A percentile compares a stretch with the other conserved stretches of the same genome.
phyloP scores from a whole-genome alignment of 2,113 vertebrate genomes.

The Penelope pileata region DNA sequence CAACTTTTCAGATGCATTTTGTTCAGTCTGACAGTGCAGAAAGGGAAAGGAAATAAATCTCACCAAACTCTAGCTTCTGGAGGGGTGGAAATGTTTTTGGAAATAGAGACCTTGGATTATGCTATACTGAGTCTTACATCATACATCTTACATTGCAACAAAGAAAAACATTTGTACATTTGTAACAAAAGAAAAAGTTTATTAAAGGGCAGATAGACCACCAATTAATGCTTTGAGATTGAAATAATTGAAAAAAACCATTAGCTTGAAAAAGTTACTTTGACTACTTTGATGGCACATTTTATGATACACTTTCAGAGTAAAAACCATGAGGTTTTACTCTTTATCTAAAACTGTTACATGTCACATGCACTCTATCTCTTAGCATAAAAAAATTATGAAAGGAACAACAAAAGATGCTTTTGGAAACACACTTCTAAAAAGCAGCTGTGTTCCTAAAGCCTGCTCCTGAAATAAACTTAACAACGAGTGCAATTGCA shows the following conservation, averaged over 20 bases:
- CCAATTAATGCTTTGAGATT: background rate
- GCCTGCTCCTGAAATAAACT: background rate
- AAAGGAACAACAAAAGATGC: background rate
- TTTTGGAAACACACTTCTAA: background rate
- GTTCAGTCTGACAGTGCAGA: background rate
- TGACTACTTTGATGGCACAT: background rate
- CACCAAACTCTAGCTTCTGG: background rate
- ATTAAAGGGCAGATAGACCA: background rate
- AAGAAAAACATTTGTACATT: no score
- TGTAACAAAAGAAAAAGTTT: no score
- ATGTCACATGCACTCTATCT: background rate
- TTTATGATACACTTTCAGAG: background rate
- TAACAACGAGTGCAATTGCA: background rate
- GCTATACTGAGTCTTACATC: background rate
- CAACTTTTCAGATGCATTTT: background rate
- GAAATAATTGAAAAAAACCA: background rate
- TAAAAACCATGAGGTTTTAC: background rate
- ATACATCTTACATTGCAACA: rapidly evolving
- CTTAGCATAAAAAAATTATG: background rate
- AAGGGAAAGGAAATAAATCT: background rate
- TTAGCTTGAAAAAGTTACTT: background rate
- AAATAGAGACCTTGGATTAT: background rate
- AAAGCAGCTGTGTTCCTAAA: background rate
- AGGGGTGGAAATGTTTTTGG: background rate
- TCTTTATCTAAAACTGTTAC: background rate